A percentile compares a stretch with the other conserved stretches of the same genome.
phyloP scores from a whole-genome alignment of 2,797 vertebrate genomes.

The Myioborus miniatus region DNA sequence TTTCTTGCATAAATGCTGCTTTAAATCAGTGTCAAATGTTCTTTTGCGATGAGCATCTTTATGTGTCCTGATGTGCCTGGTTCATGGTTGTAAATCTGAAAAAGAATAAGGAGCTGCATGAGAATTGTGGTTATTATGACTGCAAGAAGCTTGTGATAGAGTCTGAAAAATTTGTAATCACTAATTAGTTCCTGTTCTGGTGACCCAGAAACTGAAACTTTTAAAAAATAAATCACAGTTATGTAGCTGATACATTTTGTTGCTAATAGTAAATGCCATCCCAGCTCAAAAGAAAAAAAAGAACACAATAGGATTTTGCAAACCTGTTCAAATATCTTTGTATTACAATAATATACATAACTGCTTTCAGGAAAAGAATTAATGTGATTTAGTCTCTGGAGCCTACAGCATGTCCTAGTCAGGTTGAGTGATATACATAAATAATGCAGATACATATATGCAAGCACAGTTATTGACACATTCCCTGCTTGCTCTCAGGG shows the following conservation, averaged over 20 bases:
- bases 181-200: conserved; percentile 23
- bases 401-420: conserved; percentile 40
- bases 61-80: background rate
- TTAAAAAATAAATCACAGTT: conserved; percentile 15
- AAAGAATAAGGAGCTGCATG: background rate
- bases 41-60: background rate
- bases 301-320: conserved; percentile 39
- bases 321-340: conserved; percentile 28
- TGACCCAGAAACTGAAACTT: conserved; percentile 50
- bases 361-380: conserved; percentile 23
- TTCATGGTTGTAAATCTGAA: background rate
- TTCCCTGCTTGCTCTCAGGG: conserved; percentile 23
- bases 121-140: conserved; percentile 17
- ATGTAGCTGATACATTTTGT: background rate
- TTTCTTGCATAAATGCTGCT: background rate
- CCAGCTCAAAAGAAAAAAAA: conserved; percentile 8
- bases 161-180: background rate
- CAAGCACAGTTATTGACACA: background rate
- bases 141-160: conserved; percentile 40
- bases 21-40: background rate
- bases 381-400: conserved; percentile 26
- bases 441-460: conserved; percentile 4
- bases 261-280: conserved; percentile 25
- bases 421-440: conserved; percentile 5
- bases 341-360: conserved; percentile 32